Evolutionary conservation across 1,140 invertebrate genomes (phyloP), one percentile per base, ranked within the genome.

Genomic region (Solenopsis invicta): DNA sequence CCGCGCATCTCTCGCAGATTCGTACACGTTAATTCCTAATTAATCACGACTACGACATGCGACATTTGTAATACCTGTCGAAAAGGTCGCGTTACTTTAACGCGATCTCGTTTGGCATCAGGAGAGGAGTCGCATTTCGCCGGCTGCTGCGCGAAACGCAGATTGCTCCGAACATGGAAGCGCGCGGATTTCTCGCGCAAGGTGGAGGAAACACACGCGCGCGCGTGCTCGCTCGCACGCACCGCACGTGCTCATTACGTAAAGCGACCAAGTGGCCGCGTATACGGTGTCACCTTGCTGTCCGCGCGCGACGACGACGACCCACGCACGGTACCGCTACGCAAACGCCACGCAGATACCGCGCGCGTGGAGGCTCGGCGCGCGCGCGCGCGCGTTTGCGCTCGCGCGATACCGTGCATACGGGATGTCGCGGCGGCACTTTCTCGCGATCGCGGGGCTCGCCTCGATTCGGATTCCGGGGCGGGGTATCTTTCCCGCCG

Each of bases 261-360:
- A 90, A 91, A 90, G 21, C 48, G 82, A 77, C 50, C 86, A 85
- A 88, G 82, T 85, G 81, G 82, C 86, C 88, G 87, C 86, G 86
- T 89, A 24, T 82, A 80, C 85, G 85, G 90, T 92, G 92, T 93
- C 92, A 93, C 91, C 92, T 93, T 93, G 91, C 86, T 88, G 85
- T 89, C 76, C 77, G 66, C 74, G 48, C 84, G 82, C 74, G 76
- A 74, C 77, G 80, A 48, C 45, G 29, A 71, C 88, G 87, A 87
- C 92, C 90, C 91, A 93, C 92, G 90, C 90, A 91, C 81, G 67
- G 85, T 93, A 93, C 92, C 92, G 92, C 92, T 93, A 93, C 90
- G 87, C 87, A 92, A 90, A 93, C 89, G 87, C 87, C 78, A 89
- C 78, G 69, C 69, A 69, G 69, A 91, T 85, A 89, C 41, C 34